These are phyloP conservation scores for Chloroceryle inda DNA, from an alignment of 2,797 vertebrate species.

Conservation along the genomic window DNA sequence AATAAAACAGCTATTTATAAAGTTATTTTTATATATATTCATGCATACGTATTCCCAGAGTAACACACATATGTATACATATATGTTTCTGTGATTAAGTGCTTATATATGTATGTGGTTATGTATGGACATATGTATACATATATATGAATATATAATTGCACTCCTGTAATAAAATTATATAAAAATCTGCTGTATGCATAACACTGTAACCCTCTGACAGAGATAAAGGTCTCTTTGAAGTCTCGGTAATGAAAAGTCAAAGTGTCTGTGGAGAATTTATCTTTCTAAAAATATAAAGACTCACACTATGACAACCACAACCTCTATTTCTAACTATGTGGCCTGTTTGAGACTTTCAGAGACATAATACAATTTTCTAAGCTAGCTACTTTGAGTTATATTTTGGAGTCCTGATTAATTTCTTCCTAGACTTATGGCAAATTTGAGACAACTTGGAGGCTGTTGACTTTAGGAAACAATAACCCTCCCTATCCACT, in stretches of 20 bases:
- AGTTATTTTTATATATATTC: conserved; percentile 39
- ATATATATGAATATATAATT: neutral
- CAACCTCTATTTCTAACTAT: neutral
- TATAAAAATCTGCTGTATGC: conserved; percentile 36
- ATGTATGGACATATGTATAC: neutral
- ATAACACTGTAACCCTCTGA: neutral
- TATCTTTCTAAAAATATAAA: neutral
- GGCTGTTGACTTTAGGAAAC: neutral
- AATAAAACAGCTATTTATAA: conserved; percentile 62
- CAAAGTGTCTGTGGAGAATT: neutral
- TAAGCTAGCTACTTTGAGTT: neutral
- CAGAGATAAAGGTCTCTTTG: conserved; percentile 51
- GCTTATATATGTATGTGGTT: neutral
- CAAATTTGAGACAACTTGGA: conserved; percentile 30
- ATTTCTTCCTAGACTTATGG: conserved; percentile 43
- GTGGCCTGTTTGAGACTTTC: neutral
- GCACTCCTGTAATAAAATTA: conserved; percentile 23
- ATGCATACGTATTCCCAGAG: neutral
- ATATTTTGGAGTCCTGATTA: conserved; percentile 27
- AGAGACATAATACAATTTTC: neutral
- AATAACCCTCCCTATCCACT: neutral
- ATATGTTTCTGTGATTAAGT: neutral
- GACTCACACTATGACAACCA: neutral
- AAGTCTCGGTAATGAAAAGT: conserved; percentile 38
- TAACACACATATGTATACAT: neutral